Base-by-base conservation (phyloP, 2,888 invertebrate genomes). In the Ptychoptera contaminata region DNA sequence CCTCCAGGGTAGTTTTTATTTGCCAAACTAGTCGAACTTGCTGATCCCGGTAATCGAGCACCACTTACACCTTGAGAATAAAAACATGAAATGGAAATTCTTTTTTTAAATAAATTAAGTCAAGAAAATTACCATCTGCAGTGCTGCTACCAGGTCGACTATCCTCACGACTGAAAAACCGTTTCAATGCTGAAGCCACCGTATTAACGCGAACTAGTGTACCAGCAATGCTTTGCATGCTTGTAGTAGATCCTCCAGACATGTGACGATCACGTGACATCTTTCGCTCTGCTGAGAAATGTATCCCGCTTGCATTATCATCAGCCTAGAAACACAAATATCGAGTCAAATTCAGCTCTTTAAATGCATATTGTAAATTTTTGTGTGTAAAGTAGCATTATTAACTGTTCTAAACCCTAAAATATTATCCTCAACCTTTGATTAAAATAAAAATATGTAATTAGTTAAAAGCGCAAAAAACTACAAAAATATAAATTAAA, bases 151-250 rank as follows among this genome's bases (percentile, higher is more conserved):
- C 23, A 1, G 68, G 63, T 31, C 68, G 67, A 44, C 69, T 70
- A 38, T 84, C 84, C 49, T 85, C 86, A 48, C 81, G 76, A 40
- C 80, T 82, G 56, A 87, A 81, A 43, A 87, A 67, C 50, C 82
- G 71, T 57, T 82, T 83, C 8, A 87, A 62, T 56, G 83, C 79
- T 10, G 79, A 82, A 0, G 85, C 81, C 32, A 85, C 84, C 0
- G 86, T 85, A 54, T 77, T 79, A 1, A 79, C 79, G 41, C 85
- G 70, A 0, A 80, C 73, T 54, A 87, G 63, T 0, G 79, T 74
- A 11, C 72, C 74, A 45, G 69, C 59, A 2, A 62, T 51, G 40
- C 62, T 66, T 36, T 56, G 63, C 54, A 65, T 54, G 53, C 60
- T 69, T 43, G 58, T 67, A 42, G 69, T 67, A 3, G 65, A 65